Conservation (phyloP, 2,888 invertebrate genomes). For the Caenorhabditis panamensis region DNA sequence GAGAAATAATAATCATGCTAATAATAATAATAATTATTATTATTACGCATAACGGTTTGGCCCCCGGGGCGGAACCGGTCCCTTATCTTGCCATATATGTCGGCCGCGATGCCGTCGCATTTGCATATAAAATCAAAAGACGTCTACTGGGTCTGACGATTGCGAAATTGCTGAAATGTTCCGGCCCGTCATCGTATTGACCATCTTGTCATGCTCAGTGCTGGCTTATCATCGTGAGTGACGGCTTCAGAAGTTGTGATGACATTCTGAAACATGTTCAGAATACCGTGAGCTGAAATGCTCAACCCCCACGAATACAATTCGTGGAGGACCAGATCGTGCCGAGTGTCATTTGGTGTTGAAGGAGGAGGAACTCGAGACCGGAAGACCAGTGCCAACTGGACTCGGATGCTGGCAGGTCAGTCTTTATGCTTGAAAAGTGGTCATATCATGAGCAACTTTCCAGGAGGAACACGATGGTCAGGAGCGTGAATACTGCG, state of each 20-base stretch:
- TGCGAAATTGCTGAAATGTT: conserved; percentile 22
- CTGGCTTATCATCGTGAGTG: conserved; percentile 58
- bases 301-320: conserved; percentile 76
- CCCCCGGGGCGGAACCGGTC: conserved; percentile 32
- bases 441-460: too few species aligned
- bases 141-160: neutral
- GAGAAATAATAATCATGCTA: conserved; percentile 25
- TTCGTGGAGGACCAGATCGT: conserved; percentile 76
- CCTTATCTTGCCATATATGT: conserved; percentile 54
- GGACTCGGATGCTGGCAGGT: conserved; percentile 79
- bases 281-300: conserved; percentile 80
- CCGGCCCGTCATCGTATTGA: conserved; percentile 23
- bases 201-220: conserved; percentile 41
- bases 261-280: conserved; percentile 50
- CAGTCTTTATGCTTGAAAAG: neutral
- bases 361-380: conserved; percentile 75
- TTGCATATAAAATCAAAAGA: conserved; percentile 50
- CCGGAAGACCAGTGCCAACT: conserved; percentile 76
- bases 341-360: conserved; percentile 77
- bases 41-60: conserved; percentile 19
- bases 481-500: conserved; percentile 79
- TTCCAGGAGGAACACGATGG: conserved; percentile 76
- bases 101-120: conserved; percentile 32
- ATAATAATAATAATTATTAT: conserved; percentile 52
- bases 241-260: neutral